A percentile compares a stretch with the other conserved stretches of the same genome.
phyloP scores from a whole-genome alignment of 2,797 vertebrate genomes.

The Kryptopterus vitreolus region DNA sequence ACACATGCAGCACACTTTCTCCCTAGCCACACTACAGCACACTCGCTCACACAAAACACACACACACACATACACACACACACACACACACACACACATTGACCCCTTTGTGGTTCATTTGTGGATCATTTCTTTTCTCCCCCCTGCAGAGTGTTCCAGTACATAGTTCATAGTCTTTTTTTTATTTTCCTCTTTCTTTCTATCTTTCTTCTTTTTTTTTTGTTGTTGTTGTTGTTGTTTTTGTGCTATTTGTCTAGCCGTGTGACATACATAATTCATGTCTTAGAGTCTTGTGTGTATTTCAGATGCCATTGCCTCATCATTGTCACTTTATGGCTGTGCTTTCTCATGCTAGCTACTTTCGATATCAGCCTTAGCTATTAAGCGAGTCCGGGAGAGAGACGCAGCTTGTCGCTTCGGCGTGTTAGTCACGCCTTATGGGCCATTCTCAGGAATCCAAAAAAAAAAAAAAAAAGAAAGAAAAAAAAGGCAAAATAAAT shows the following conservation, averaged over 20 bases:
- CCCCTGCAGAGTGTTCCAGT: constrained; percentile 29
- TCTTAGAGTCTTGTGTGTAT: constrained; percentile 58
- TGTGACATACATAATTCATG: constrained; percentile 64
- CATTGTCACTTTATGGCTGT: constrained; percentile 65
- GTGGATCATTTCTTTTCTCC: constrained; percentile 51
- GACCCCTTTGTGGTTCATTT: constrained; percentile 46
- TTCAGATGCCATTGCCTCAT: constrained; percentile 70
- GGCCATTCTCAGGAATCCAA: constrained; percentile 20
- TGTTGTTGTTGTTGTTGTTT: no score
- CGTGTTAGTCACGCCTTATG: constrained; percentile 20
- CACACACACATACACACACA: constrained; percentile 25
- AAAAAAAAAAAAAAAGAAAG: no score
- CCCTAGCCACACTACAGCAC: constrained; percentile 34
- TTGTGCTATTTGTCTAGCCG: constrained; percentile 54
- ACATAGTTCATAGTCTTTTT: constrained; percentile 54
- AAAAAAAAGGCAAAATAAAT: no score
- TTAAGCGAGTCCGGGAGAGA: constrained; percentile 7
- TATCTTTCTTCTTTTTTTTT: no score
- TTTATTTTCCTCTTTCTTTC: no score
- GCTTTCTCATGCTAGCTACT: constrained; percentile 50
- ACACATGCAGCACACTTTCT: constrained; percentile 50
- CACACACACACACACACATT: constrained; percentile 23
- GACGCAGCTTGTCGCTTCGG: constrained; percentile 9
- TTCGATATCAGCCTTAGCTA: constrained; percentile 14
- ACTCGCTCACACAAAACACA: constrained; percentile 24